A percentile compares a stretch with the other conserved stretches of the same genome.
These are phyloP conservation scores for Callospermophilus lateralis DNA, from an alignment of 2,113 vertebrate species.

Conservation along the genomic window DNA sequence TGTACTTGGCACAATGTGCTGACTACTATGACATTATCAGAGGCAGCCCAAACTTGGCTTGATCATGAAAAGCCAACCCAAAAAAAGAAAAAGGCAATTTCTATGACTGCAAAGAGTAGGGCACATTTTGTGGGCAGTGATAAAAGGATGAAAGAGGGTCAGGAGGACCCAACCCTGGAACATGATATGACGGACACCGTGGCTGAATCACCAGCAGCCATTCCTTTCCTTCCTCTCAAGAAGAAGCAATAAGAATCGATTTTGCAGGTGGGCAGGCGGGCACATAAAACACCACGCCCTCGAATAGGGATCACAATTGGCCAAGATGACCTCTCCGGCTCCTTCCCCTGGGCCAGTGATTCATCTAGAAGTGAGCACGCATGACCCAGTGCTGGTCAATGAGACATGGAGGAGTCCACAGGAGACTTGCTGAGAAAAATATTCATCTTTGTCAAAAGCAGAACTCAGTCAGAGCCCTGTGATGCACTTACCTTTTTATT, in stretches of 20 bases:
- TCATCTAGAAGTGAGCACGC: neutral
- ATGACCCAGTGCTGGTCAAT: neutral
- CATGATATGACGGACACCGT: neutral
- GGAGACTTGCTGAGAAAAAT: neutral
- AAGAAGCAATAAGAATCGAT: neutral
- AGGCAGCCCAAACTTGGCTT: neutral
- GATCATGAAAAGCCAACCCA: neutral
- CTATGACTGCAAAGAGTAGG: neutral
- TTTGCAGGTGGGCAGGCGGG: neutral
- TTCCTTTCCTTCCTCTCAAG: neutral
- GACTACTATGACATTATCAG: neutral
- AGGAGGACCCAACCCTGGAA: neutral
- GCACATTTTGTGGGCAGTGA: neutral
- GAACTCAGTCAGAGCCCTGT: neutral
- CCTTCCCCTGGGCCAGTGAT: neutral
- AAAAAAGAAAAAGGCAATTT: neutral
- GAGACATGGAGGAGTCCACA: neutral
- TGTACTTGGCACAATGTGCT: neutral
- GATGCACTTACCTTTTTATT: no score
- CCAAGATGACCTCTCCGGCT: neutral
- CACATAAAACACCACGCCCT: neutral
- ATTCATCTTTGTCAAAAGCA: neutral
- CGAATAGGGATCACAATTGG: neutral
- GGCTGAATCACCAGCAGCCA: neutral
- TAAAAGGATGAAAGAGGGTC: neutral